Base-by-base conservation (phyloP, 2,113 vertebrate species). In the Vulpes lagopus region DNA sequence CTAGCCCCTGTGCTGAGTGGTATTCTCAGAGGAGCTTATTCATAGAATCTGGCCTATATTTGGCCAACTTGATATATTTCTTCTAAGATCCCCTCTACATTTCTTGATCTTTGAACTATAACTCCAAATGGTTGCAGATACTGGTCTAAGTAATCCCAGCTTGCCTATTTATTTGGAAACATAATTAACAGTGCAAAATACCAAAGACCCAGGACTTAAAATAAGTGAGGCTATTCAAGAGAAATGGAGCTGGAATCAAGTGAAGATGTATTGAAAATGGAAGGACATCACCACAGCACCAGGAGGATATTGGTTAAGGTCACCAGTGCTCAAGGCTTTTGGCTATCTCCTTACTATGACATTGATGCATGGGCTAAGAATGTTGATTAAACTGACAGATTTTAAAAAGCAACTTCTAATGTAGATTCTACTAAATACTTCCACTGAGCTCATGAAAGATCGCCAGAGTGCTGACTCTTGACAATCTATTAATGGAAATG, bases 401-500 rank as follows among this genome's bases (percentile, higher is more conserved):
- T 84, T 94, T 35, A 23, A 51, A 81, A 94, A 71, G 20, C 64
- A 57, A 74, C 4, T 62, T 80, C 60, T 81, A 62, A 82, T 69
- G 55, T 82, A 85, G 53, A 43, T 94, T 15, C 35, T 95, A 74
- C 89, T 89, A 95, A 95, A 59, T 57, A 43, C 19, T 85, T 85
- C 30, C 43, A 53, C 35, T 67, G 71, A 92, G 12, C 59, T 95
- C 81, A 59, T 71, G 71, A 94, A 97, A 67, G 64, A 38, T 53
- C 53, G 10, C 43, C 6, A 22, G 64, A 55, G 57, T 88, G 32
- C 85, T 96, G 81, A 85, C 60, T 60, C 59, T 91, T 91, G 25
- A 76, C 27, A 49, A 35, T 91, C 81, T 89, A 19, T 71, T 93
- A 69, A 30, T 91, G 76, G 65, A 49, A 84, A 82, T 60, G 19